Percentiles rank a stretch among this genome's conserved stretches.
phyloP scores from a whole-genome alignment of 2,888 invertebrate species.

The Erebia aethiops region DNA sequence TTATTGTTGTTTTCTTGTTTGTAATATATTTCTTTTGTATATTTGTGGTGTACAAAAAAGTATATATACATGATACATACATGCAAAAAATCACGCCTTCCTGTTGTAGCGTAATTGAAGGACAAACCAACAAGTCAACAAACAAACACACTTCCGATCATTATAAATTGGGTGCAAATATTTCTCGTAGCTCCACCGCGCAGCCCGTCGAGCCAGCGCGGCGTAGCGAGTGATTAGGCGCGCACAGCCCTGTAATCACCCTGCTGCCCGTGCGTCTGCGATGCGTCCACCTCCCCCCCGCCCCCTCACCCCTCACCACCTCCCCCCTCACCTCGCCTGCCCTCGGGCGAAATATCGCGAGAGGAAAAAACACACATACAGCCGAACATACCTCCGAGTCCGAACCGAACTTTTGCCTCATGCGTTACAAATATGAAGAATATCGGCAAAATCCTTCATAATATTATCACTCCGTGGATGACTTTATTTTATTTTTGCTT shows the following conservation, averaged over 20 bases:
- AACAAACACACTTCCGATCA: too few species aligned
- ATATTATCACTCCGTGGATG: too few species aligned
- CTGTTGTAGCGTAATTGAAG: too few species aligned
- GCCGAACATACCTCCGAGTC: slow-evolving; percentile 57
- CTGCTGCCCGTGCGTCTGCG: slow-evolving; percentile 67
- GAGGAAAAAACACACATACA: slow-evolving; percentile 62
- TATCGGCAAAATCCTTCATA: too few species aligned
- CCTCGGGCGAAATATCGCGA: slow-evolving; percentile 67
- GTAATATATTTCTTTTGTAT: too few species aligned
- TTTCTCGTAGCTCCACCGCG: slow-evolving; percentile 27
- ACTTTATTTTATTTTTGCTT: too few species aligned
- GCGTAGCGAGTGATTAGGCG: slow-evolving; percentile 76
- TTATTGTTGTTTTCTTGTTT: too few species aligned
- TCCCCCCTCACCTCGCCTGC: slow-evolving; percentile 37
- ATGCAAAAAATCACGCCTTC: too few species aligned
- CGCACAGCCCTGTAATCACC: slow-evolving; percentile 77
- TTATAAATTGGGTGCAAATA: slow-evolving; percentile 8
- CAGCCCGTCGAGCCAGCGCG: slow-evolving; percentile 47
- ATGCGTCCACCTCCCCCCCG: slow-evolving; percentile 50
- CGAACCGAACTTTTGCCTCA: slow-evolving; percentile 55
- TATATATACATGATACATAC: too few species aligned
- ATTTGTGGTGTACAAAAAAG: too few species aligned
- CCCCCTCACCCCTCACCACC: slow-evolving; percentile 41
- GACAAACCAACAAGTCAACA: too few species aligned
- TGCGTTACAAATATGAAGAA: too few species aligned